phyloP scores from a whole-genome alignment of 92 coral and sea anemone genomes.

The Heliopora coerulea region DNA sequence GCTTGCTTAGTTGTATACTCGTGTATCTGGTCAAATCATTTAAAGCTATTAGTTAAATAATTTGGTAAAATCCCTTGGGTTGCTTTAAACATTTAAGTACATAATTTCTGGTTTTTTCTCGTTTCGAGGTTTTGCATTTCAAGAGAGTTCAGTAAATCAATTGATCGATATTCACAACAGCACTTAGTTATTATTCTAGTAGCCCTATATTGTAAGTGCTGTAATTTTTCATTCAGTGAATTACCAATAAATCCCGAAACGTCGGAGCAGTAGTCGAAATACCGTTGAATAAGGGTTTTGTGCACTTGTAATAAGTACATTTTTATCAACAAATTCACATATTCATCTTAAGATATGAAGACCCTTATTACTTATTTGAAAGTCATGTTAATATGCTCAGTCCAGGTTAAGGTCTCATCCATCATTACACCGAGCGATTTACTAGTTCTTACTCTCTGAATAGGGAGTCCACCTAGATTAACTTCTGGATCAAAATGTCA shows the following conservation, averaged over 20 bases:
- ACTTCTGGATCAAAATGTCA: too few relatives aligned
- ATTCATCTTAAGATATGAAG: neutral
- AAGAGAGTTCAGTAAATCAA: slow-evolving; percentile 1
- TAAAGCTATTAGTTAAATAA: too few relatives aligned
- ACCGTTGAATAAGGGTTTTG: too few relatives aligned
- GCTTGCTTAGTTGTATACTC: too few relatives aligned
- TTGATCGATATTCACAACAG: slow-evolving; percentile 3
- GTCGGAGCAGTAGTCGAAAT: too few relatives aligned
- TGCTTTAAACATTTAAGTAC: slow-evolving; percentile 5
- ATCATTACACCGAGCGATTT: slow-evolving; percentile 11
- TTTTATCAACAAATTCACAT: neutral
- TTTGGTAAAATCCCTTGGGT: too few relatives aligned
- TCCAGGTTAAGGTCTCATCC: slow-evolving; percentile 1
- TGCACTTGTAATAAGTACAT: neutral
- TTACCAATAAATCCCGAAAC: slow-evolving; percentile 3
- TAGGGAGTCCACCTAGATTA: neutral
- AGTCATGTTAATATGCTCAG: neutral
- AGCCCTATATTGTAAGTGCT: slow-evolving; percentile 18
- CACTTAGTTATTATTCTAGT: neutral
- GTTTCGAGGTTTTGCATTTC: neutral
- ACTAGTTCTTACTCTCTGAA: neutral
- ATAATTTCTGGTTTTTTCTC: slow-evolving; percentile 2
- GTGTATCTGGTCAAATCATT: too few relatives aligned
- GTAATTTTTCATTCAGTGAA: neutral
- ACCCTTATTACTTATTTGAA: neutral